Evolutionary conservation across 2,113 vertebrate genomes (phyloP).

Genomic region (Corythoichthys intestinalis): DNA sequence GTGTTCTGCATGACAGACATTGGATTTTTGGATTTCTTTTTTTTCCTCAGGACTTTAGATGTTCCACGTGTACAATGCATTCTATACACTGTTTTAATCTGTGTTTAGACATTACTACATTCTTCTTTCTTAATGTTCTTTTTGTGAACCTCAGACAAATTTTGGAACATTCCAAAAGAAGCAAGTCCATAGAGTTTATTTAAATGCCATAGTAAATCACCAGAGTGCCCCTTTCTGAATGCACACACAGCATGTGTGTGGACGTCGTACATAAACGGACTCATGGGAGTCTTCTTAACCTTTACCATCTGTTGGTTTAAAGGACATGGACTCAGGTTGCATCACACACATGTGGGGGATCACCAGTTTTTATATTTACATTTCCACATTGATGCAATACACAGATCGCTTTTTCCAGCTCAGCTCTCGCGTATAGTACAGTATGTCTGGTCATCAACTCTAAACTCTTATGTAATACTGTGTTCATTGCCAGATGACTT

Average conservation of each 20-base stretch:
- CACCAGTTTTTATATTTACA: constrained; percentile 22
- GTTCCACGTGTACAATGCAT: constrained; percentile 2
- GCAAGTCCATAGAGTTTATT: not conserved
- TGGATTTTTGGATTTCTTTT: not conserved
- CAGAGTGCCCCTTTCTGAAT: not conserved
- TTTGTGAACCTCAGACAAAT: not conserved
- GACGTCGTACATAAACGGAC: constrained; percentile 8
- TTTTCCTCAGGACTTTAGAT: not conserved
- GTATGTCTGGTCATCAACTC: constrained; percentile 2
- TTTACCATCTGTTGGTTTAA: constrained; percentile 20
- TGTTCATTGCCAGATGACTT: constrained; percentile 13
- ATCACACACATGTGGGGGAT: not conserved
- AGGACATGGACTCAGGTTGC: not conserved
- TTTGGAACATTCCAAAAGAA: not conserved
- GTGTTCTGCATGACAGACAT: not conserved
- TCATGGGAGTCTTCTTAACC: constrained; percentile 16
- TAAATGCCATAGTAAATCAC: constrained; percentile 1
- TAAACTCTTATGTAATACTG: constrained; percentile 26
- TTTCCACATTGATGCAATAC: constrained; percentile 23
- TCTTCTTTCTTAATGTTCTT: not conserved
- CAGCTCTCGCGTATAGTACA: not conserved
- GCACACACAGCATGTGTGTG: constrained; percentile 3
- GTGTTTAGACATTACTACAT: not conserved
- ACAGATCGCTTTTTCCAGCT: constrained; percentile 26
- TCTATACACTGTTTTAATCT: not conserved